Evolutionary conservation across 2,797 vertebrate genomes (phyloP).

Genomic region (Graptemys geographica): DNA sequence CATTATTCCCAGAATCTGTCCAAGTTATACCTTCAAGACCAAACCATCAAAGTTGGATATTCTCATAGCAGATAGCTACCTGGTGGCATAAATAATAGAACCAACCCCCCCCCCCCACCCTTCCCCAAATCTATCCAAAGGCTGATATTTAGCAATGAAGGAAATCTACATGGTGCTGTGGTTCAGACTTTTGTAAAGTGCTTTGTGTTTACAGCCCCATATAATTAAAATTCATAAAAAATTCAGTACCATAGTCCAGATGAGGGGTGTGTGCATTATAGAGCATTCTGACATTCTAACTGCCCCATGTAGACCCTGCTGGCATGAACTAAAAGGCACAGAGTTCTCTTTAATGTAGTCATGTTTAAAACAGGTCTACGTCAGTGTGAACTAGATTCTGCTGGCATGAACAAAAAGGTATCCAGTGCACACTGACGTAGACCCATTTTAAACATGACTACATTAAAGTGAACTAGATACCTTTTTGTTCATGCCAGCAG

Average conservation of each 20-base stretch:
- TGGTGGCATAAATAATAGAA: not conserved
- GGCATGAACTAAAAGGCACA: no score
- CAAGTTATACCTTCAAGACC: accelerated
- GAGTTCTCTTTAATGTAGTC: no score
- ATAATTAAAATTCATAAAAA: not conserved
- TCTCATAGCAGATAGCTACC: not conserved
- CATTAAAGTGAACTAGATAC: not conserved
- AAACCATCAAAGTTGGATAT: not conserved
- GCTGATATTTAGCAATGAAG: not conserved
- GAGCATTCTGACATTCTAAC: no score
- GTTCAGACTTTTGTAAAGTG: not conserved
- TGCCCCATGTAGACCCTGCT: no score
- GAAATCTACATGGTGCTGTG: not conserved
- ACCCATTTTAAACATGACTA: no score
- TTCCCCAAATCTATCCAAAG: not conserved
- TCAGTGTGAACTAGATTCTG: not conserved
- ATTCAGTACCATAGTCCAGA: not conserved
- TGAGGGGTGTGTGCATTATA: no score
- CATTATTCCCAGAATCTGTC: not conserved
- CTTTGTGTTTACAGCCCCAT: not conserved
- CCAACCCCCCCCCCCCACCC: no score
- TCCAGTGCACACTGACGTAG: no score
- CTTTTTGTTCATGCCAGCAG: not conserved
- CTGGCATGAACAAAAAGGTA: no score
- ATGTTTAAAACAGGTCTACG: no score